Evolutionary conservation across 1,140 invertebrate genomes (phyloP).

Genomic region (Hormaphis cornu): DNA sequence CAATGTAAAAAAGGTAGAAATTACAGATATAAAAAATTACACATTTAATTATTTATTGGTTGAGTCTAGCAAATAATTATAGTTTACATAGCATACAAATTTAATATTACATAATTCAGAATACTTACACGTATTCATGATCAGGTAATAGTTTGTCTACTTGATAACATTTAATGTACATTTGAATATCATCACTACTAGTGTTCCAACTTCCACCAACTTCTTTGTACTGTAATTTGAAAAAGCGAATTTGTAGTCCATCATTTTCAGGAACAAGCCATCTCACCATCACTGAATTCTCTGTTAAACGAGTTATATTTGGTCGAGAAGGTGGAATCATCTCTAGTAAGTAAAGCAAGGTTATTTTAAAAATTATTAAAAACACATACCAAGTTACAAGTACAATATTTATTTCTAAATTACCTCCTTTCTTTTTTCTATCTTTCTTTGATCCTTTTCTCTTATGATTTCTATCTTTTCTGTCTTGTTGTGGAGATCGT

Average conservation of each 20-base stretch:
- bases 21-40: too few relatives aligned
- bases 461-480: conserved; percentile 22
- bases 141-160: conserved; percentile 65
- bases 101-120: background rate
- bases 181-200: conserved; percentile 66
- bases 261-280: conserved; percentile 72
- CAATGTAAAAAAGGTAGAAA: too few relatives aligned
- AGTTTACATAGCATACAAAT: too few relatives aligned
- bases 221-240: conserved; percentile 80
- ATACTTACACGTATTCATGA: conserved; percentile 51
- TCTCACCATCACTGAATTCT: conserved; percentile 83
- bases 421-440: conserved; percentile 32
- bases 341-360: conserved; percentile 42
- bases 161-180: conserved; percentile 63
- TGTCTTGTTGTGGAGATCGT: conserved; percentile 8
- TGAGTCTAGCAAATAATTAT: too few relatives aligned
- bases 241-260: conserved; percentile 75
- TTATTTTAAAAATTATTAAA: background rate
- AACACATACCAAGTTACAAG: conserved; percentile 37
- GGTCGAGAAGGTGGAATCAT: conserved; percentile 78
- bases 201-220: conserved; percentile 62
- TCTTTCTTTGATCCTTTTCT: conserved; percentile 9
- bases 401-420: conserved; percentile 32
- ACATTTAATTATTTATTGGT: too few relatives aligned
- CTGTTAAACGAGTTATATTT: conserved; percentile 70